Conservation (phyloP, 1,140 invertebrate genomes). For the Brachionus angularis region DNA sequence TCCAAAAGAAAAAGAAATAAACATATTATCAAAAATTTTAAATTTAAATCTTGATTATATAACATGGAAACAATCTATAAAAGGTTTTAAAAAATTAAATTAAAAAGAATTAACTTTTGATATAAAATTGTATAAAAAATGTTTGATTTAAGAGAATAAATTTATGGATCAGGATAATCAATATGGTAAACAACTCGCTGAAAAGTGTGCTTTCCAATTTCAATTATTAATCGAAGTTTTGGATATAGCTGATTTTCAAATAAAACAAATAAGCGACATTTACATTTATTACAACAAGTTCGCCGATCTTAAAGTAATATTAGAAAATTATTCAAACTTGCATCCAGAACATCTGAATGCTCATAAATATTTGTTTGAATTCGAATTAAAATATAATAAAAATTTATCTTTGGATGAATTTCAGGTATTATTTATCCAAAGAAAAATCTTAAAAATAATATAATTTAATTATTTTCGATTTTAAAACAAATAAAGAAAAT, state of each 20-base stretch:
- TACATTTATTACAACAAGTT: conserved; percentile 23
- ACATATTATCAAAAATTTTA: conserved; percentile 1
- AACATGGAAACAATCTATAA: conserved; percentile 27
- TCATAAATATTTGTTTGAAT: conserved; percentile 40
- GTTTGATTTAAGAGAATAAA: not conserved
- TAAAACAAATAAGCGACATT: conserved; percentile 20
- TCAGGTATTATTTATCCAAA: conserved; percentile 2
- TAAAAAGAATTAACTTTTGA: not conserved
- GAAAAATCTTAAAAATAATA: not conserved
- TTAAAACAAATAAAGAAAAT: too few species aligned
- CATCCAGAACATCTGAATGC: conserved; percentile 26
- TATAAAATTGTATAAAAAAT: not conserved
- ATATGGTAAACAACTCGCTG: conserved; percentile 5
- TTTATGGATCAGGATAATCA: not conserved
- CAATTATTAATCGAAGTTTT: conserved; percentile 23
- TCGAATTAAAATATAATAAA: conserved; percentile 9
- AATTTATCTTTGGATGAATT: conserved; percentile 7
- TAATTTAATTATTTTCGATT: too few species aligned
- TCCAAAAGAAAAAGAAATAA: conserved; percentile 21
- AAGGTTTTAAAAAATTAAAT: too few species aligned
- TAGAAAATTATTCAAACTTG: not conserved
- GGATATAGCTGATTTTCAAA: conserved; percentile 27
- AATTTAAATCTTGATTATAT: conserved; percentile 30
- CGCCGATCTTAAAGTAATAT: not conserved
- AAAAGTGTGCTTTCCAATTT: conserved; percentile 29